These are phyloP conservation scores for Tenthredo scrophulariae DNA, from an alignment of 2,888 invertebrate species.

Conservation along the genomic window DNA sequence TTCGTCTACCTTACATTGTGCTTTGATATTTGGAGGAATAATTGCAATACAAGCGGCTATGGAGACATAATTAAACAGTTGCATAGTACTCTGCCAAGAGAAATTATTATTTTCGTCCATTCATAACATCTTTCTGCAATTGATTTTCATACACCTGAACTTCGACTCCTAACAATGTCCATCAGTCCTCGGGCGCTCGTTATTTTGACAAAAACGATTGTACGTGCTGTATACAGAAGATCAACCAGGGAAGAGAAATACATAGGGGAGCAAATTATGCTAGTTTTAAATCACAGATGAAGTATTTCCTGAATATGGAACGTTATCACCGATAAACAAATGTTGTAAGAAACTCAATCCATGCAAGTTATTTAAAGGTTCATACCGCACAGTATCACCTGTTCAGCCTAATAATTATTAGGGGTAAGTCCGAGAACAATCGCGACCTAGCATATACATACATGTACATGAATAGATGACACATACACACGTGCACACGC, in stretches of 20 bases:
- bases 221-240: neutral
- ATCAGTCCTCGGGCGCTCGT: neutral
- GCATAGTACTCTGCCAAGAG: neutral
- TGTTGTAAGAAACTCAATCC: neutral
- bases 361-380: neutral
- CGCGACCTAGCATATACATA: neutral
- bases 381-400: neutral
- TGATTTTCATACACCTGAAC: neutral
- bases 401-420: neutral
- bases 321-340: neutral
- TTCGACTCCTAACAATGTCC: neutral
- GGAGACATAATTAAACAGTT: neutral
- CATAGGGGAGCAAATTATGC: neutral
- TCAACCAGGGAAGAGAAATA: neutral
- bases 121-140: neutral
- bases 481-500: neutral
- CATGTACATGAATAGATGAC: neutral
- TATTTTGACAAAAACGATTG: neutral
- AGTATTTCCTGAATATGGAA: neutral
- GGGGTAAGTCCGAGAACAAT: neutral
- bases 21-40: neutral
- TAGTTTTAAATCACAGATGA: constrained; percentile 23
- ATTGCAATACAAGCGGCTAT: neutral
- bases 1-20: neutral
- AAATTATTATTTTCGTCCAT: neutral